These are phyloP conservation scores for Amblyjoppa fuscipennis DNA, from an alignment of 2,888 invertebrate species.

Conservation along the genomic window DNA sequence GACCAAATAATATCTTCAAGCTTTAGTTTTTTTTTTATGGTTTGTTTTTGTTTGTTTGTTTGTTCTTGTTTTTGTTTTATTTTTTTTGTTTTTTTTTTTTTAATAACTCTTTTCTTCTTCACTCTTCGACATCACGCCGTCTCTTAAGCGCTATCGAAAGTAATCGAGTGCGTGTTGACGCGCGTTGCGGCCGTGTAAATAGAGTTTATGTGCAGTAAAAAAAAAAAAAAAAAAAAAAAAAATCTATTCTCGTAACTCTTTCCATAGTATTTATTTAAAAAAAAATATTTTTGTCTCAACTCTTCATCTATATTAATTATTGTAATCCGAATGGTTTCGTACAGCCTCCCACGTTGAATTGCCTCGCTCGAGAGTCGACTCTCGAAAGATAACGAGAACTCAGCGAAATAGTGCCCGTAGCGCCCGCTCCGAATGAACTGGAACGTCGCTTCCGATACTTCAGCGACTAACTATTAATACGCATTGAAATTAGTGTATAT, in stretches of 20 bases:
- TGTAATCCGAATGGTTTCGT: slow-evolving; percentile 47
- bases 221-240: slow-evolving; percentile 9
- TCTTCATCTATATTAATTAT: slow-evolving; percentile 57
- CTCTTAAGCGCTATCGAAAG: slow-evolving; percentile 63
- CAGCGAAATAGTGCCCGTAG: slow-evolving; percentile 30
- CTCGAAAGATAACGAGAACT: slow-evolving; percentile 39
- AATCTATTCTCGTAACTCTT: slow-evolving; percentile 49
- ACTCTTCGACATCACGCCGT: slow-evolving; percentile 59
- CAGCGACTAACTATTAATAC: not conserved
- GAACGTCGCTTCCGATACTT: slow-evolving; percentile 24
- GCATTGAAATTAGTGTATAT: slow-evolving; percentile 30
- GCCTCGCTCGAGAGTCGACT: slow-evolving; percentile 39
- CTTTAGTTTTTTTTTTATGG: slow-evolving; percentile 34
- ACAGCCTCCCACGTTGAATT: slow-evolving; percentile 29
- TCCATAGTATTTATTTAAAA: slow-evolving; percentile 53
- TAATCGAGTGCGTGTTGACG: slow-evolving; percentile 80
- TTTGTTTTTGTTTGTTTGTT: slow-evolving; percentile 55
- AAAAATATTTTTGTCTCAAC: slow-evolving; percentile 4
- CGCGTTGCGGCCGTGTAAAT: slow-evolving; percentile 83
- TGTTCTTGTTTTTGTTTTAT: slow-evolving; percentile 52
- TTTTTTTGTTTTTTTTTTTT: slow-evolving; percentile 47
- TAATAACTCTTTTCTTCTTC: slow-evolving; percentile 55
- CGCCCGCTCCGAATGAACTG: slow-evolving; percentile 47
- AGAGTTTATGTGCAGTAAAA: slow-evolving; percentile 66
- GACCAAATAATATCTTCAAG: slow-evolving; percentile 33